Base-by-base conservation (phyloP, 2,113 vertebrate species). In the Mustela lutreola region DNA sequence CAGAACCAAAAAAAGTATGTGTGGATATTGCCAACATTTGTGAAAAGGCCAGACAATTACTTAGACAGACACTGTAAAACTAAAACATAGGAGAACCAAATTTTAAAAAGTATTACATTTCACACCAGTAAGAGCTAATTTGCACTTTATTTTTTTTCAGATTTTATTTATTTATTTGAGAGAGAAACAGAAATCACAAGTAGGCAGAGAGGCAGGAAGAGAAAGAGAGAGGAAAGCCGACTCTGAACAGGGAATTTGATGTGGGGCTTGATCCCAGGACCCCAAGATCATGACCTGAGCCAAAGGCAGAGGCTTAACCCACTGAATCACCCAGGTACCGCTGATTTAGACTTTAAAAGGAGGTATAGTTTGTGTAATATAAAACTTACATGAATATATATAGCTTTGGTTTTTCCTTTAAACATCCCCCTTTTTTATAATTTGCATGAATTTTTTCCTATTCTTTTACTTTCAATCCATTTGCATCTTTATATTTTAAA, bases 401-500 rank as follows among this genome's bases (percentile, higher is more conserved):
- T 22, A 60, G 24, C 90, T 31, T 58, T 18, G 63, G 62, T n/a
- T 73, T 81, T 82, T 82, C 75, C 71, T 84, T 21, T 81, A 84
- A 67, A 89, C 21, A 53, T 36, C 53, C 19, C 11, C 33, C 8
- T 50, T 22, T 50, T 63, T 76, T 70, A 93, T 5, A 89, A 84
- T 95, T 60, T 85, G 28, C 58, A 67, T 31, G 24, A 91, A 21
- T 63, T 4, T 16, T 56, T 78, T 76, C 36, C 42, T 78, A 67
- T 76, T 82, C 15, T 76, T 75, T 88, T 60, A 91, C 50, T 71
- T 91, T 80, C 33, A 62, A 73, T 48, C 7, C 19, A 45, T 62
- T 2, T 67, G 28, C 33, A 88, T 62, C 70, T 95, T 71, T 84
- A 53, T 93, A 62, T 97, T 92, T 89, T 89, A 92, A 58, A 83